Evolutionary conservation across 2,797 vertebrate species (phyloP).

Genomic region (Botia almorhae): DNA sequence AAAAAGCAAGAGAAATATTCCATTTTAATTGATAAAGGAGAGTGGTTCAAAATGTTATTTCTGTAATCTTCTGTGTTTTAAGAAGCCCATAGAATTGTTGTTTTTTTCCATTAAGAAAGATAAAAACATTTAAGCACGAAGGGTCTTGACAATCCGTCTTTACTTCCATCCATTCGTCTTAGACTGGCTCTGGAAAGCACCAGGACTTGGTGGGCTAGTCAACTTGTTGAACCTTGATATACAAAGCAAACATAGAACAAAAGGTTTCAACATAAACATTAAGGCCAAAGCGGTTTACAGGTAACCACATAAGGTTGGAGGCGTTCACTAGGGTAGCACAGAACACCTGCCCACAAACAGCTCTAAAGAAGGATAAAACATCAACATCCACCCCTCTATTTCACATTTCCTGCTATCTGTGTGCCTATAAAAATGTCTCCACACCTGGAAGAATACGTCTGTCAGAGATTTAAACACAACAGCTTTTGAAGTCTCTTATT

Average conservation of each 20-base stretch:
- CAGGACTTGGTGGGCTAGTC: no score
- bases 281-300: no score
- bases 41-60: not conserved
- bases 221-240: no score
- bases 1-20: not conserved
- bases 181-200: no score
- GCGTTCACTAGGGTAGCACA: no score
- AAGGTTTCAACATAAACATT: no score
- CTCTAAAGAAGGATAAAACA: no score
- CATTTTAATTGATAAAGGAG: not conserved
- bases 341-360: no score
- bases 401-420: not conserved
- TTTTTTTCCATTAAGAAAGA: not conserved
- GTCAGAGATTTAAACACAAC: not conserved
- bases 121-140: not conserved
- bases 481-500: not conserved
- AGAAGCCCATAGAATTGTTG: not conserved
- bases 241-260: no score
- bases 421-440: not conserved
- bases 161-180: no score
- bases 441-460: not conserved
- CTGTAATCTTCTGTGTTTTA: not conserved
- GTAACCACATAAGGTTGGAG: no score
- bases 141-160: not conserved
- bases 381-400: not conserved